These are phyloP conservation scores for Drosophila pectinifera DNA, from an alignment of 1,140 invertebrate species.

Conservation along the genomic window DNA sequence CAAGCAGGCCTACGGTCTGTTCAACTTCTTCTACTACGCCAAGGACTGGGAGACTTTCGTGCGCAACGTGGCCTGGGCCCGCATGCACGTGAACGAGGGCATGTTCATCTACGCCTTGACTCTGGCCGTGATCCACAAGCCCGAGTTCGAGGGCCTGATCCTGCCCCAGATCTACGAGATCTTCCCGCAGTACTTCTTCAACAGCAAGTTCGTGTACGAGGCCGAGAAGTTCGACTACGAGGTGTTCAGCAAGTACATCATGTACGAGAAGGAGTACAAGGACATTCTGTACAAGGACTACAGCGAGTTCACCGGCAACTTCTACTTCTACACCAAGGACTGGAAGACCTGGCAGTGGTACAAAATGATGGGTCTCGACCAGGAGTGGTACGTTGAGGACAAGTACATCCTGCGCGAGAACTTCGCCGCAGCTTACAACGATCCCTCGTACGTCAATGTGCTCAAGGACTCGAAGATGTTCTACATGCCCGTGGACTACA, in stretches of 20 bases:
- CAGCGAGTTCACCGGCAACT: constrained; percentile 49
- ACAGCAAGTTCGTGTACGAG: constrained; percentile 86
- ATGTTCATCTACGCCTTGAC: constrained; percentile 78
- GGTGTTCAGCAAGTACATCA: constrained; percentile 68
- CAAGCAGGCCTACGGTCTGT: constrained; percentile 88
- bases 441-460: constrained; percentile 53
- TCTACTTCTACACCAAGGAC: constrained; percentile 81
- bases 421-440: constrained; percentile 37
- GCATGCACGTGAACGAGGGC: constrained; percentile 87
- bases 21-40: constrained; percentile 83
- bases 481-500: constrained; percentile 86
- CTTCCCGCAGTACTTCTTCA: constrained; percentile 87
- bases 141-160: constrained; percentile 86
- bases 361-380: constrained; percentile 80
- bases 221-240: constrained; percentile 86
- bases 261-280: constrained; percentile 78
- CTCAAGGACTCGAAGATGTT: constrained; percentile 59
- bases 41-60: constrained; percentile 89
- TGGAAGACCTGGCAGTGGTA: constrained; percentile 85
- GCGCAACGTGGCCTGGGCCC: constrained; percentile 87
- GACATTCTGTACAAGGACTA: constrained; percentile 68
- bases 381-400: constrained; percentile 69
- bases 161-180: constrained; percentile 88
- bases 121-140: constrained; percentile 86
- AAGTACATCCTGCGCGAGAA: constrained; percentile 71